Conservation (phyloP, 2,797 vertebrate genomes). For the Neomorphus geoffroyi region DNA sequence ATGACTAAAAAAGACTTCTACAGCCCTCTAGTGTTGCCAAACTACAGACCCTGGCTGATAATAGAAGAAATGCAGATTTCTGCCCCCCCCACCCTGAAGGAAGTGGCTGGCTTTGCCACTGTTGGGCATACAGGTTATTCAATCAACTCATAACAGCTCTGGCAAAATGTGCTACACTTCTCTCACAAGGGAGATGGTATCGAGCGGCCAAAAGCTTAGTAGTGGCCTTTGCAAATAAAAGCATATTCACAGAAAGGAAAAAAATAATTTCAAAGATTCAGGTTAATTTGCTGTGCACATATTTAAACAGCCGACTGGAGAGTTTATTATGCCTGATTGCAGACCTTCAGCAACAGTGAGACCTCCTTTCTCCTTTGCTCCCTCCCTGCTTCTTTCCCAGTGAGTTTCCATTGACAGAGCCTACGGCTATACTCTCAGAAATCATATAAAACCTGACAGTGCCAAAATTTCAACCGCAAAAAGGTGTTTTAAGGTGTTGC, state of each 20-base stretch:
- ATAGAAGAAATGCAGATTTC: background rate
- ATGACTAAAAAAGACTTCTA: constrained; percentile 66
- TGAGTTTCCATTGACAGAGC: constrained; percentile 61
- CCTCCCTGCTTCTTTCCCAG: constrained; percentile 2
- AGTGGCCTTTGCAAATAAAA: background rate
- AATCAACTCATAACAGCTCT: background rate
- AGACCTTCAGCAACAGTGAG: constrained; percentile 35
- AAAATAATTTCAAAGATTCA: background rate
- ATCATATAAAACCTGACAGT: constrained; percentile 70
- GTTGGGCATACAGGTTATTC: background rate
- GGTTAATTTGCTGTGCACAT: constrained; percentile 62
- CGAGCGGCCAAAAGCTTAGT: background rate
- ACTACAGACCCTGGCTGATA: constrained; percentile 38
- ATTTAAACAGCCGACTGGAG: constrained; percentile 67
- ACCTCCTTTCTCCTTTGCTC: constrained; percentile 12
- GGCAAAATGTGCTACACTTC: background rate
- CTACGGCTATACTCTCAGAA: constrained; percentile 68
- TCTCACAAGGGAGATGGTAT: background rate
- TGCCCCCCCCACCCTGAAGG: background rate
- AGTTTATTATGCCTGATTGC: constrained; percentile 57
- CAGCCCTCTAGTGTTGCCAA: constrained; percentile 78
- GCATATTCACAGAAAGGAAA: constrained; percentile 38
- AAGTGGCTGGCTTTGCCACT: background rate
- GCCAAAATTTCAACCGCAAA: constrained; percentile 67
- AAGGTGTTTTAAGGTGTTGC: constrained; percentile 61